Evolutionary conservation across 2,113 vertebrate species (phyloP).

Genomic region (Clarias macrocephalus): DNA sequence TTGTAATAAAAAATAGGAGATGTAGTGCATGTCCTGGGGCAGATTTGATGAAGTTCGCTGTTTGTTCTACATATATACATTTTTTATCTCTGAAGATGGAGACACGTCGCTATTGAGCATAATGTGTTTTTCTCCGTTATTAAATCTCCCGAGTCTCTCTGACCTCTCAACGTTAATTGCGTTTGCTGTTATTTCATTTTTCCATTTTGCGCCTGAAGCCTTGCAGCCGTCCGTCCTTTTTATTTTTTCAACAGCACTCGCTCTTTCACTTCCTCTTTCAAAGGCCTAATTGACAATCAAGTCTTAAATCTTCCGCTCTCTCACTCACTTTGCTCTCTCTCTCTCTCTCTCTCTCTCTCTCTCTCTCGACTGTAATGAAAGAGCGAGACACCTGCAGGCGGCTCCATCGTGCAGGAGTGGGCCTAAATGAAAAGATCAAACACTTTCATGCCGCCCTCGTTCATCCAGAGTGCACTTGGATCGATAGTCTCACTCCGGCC

Average conservation of each 20-base stretch:
- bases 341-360: constrained; percentile 6
- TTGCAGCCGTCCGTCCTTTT: not conserved
- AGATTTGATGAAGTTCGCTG: not conserved
- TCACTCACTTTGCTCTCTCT: not conserved
- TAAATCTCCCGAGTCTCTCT: constrained; percentile 12
- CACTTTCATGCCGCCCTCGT: constrained; percentile 51
- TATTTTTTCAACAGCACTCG: not conserved
- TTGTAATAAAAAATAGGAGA: not conserved
- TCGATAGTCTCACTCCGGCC: constrained; percentile 55
- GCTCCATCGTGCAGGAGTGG: constrained; percentile 31
- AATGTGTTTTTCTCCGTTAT: constrained; percentile 8
- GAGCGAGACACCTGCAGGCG: constrained; percentile 17
- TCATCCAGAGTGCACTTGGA: constrained; percentile 44
- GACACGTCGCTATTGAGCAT: not conserved
- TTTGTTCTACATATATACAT: not conserved
- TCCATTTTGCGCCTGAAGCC: constrained; percentile 8
- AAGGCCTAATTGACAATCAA: constrained; percentile 43
- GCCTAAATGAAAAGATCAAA: constrained; percentile 63
- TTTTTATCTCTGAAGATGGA: not conserved
- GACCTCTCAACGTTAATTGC: constrained; percentile 40
- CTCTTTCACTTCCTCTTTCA: constrained; percentile 33
- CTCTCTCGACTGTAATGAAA: constrained; percentile 28
- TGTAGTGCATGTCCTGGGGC: not conserved
- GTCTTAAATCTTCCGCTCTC: constrained; percentile 4
- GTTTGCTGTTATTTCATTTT: constrained; percentile 10